Percentiles rank a stretch among this genome's conserved stretches.
These are phyloP conservation scores for Papilio machaon DNA, from an alignment of 1,140 invertebrate species.

Conservation along the genomic window DNA sequence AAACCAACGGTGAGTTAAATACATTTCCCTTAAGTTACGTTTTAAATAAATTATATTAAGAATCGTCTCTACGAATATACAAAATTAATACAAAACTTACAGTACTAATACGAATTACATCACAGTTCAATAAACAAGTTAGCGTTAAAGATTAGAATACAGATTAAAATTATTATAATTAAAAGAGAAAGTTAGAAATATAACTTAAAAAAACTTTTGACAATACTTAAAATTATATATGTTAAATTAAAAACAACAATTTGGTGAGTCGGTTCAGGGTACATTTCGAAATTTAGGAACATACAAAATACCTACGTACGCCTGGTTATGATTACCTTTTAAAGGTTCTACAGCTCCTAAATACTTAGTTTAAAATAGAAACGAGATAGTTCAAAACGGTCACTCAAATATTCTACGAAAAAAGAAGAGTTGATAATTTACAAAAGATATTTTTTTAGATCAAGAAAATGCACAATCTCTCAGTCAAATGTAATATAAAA, in stretches of 20 bases:
- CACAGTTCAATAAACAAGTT: conserved; percentile 82
- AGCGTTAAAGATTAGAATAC: conserved; percentile 70
- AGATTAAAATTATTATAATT: conserved; percentile 66
- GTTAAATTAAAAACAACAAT: conserved; percentile 70
- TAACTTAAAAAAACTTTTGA: conserved; percentile 52
- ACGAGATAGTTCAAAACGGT: background rate
- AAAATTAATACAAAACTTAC: conserved; percentile 81
- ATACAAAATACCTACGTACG: conserved; percentile 66
- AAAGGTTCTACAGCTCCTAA: conserved; percentile 54
- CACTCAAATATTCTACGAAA: conserved; percentile 13
- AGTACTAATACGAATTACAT: conserved; percentile 81
- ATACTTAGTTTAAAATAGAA: conserved; percentile 8
- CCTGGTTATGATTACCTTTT: conserved; percentile 61
- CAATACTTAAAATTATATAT: conserved; percentile 54
- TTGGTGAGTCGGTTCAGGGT: conserved; percentile 74
- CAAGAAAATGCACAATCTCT: conserved; percentile 37
- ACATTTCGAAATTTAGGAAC: conserved; percentile 75
- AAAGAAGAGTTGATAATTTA: conserved; percentile 11
- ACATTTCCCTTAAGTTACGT: conserved; percentile 66
- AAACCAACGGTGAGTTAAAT: conserved; percentile 47
- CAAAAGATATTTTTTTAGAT: conserved; percentile 24
- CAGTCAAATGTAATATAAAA: conserved; percentile 48
- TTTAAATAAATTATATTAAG: conserved; percentile 80
- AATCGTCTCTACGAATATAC: conserved; percentile 80
- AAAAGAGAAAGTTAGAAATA: conserved; percentile 36